Percentiles rank a stretch among this genome's conserved stretches.
phyloP scores from a whole-genome alignment of 1,140 invertebrate genomes.

The Popillia japonica region DNA sequence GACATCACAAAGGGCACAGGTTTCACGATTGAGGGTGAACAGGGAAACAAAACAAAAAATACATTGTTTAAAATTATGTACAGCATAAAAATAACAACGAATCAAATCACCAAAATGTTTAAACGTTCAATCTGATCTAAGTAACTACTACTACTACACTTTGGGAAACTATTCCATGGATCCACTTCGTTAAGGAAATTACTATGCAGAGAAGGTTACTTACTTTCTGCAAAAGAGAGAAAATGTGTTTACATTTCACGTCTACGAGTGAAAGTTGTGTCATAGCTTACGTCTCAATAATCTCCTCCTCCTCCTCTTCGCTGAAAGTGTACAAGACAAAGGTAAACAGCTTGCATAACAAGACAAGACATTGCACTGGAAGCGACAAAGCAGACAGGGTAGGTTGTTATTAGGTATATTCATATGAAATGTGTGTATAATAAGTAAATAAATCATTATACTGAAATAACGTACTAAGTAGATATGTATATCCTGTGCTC shows the following conservation, averaged over 20 bases:
- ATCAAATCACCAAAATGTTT: constrained; percentile 41
- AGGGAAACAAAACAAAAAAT: constrained; percentile 41
- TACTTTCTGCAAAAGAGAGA: constrained; percentile 70
- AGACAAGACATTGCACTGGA: constrained; percentile 36
- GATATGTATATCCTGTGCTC: no score
- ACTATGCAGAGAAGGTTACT: constrained; percentile 60
- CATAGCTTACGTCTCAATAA: constrained; percentile 73
- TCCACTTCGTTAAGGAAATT: constrained; percentile 53
- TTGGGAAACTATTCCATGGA: not conserved
- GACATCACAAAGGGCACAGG: constrained; percentile 34
- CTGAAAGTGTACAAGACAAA: constrained; percentile 52
- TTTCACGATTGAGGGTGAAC: constrained; percentile 25
- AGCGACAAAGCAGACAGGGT: constrained; percentile 49
- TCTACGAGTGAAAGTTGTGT: not conserved
- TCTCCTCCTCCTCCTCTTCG: constrained; percentile 73
- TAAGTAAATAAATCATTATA: no score
- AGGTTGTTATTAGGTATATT: no score
- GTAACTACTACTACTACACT: not conserved
- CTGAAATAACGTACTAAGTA: no score
- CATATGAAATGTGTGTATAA: no score
- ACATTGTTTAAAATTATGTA: constrained; percentile 36
- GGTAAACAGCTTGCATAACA: constrained; percentile 15
- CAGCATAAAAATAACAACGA: constrained; percentile 33
- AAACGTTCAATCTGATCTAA: no score
- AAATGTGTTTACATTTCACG: constrained; percentile 25